These are phyloP conservation scores for Anticlea derivata DNA, from an alignment of 2,888 invertebrate species.

Conservation along the genomic window DNA sequence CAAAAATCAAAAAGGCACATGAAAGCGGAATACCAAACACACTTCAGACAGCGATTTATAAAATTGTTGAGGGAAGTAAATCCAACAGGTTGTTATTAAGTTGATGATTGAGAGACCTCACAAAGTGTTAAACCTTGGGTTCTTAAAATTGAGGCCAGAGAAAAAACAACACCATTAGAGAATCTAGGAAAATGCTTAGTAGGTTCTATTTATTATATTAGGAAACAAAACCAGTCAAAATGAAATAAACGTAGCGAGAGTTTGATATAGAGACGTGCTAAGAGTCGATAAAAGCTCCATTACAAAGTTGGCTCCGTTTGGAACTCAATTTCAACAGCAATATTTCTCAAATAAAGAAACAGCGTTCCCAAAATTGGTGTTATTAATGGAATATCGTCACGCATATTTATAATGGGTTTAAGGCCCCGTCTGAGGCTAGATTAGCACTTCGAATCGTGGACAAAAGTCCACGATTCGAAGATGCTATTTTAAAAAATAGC, in stretches of 20 bases:
- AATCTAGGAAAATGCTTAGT: not conserved
- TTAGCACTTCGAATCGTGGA: no score
- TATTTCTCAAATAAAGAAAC: conserved; percentile 28
- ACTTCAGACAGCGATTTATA: not conserved
- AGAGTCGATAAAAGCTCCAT: conserved; percentile 3
- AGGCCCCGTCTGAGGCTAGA: no score
- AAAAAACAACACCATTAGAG: not conserved
- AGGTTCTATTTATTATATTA: not conserved
- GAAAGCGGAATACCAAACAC: not conserved
- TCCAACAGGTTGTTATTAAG: conserved; percentile 7
- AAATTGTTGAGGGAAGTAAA: not conserved
- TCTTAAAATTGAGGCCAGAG: not conserved
- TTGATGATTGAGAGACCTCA: conserved; percentile 1
- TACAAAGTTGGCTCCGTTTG: conserved; percentile 6
- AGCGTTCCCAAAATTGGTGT: conserved; percentile 26
- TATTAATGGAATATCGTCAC: conserved; percentile 35
- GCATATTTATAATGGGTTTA: conserved; percentile 27
- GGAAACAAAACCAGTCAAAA: not conserved
- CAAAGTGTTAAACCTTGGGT: not conserved
- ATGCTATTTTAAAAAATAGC: no score
- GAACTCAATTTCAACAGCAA: conserved; percentile 17
- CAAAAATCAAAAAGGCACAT: no score
- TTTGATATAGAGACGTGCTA: not conserved
- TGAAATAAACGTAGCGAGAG: not conserved
- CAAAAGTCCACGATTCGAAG: no score